Evolutionary conservation across 2,113 vertebrate genomes (phyloP).

Genomic region (Tenebrosternarchus preto): DNA sequence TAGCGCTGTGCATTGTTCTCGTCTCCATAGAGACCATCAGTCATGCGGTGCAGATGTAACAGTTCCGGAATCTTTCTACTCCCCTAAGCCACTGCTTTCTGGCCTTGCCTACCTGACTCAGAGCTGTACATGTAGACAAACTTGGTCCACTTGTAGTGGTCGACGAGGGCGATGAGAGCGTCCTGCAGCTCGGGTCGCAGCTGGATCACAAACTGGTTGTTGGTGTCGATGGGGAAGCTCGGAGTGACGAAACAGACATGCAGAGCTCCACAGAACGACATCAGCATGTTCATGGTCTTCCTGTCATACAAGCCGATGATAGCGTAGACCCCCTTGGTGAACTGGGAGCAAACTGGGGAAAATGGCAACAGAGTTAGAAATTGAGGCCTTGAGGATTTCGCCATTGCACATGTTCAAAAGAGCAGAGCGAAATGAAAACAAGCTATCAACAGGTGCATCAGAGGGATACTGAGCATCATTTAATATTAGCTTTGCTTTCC

Average conservation of each 20-base stretch:
- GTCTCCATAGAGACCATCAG: not conserved
- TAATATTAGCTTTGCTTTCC: not conserved
- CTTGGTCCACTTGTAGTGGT: conserved; percentile 90
- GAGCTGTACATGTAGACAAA: conserved; percentile 98
- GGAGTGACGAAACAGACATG: conserved; percentile 96
- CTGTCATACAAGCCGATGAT: conserved; percentile 96
- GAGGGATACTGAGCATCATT: too few relatives aligned
- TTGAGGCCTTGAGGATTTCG: not conserved
- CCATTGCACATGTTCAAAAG: not conserved
- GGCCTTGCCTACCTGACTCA: conserved; percentile 81
- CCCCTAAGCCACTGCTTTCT: too few relatives aligned
- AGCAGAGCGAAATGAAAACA: not conserved
- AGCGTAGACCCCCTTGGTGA: conserved; percentile 96
- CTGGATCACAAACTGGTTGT: conserved; percentile 98
- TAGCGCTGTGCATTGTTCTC: not conserved
- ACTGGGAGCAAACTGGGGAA: conserved; percentile 91
- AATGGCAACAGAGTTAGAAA: not conserved
- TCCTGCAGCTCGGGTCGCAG: conserved; percentile 92
- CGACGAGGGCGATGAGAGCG: conserved; percentile 89
- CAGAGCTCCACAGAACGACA: conserved; percentile 94
- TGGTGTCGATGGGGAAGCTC: conserved; percentile 90
- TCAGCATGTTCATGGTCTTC: conserved; percentile 95
- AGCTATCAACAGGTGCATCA: not conserved
- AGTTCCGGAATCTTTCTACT: too few relatives aligned
- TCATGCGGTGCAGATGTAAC: not conserved